phyloP scores from a whole-genome alignment of 2,888 invertebrate species.

The Helobdella robusta region DNA sequence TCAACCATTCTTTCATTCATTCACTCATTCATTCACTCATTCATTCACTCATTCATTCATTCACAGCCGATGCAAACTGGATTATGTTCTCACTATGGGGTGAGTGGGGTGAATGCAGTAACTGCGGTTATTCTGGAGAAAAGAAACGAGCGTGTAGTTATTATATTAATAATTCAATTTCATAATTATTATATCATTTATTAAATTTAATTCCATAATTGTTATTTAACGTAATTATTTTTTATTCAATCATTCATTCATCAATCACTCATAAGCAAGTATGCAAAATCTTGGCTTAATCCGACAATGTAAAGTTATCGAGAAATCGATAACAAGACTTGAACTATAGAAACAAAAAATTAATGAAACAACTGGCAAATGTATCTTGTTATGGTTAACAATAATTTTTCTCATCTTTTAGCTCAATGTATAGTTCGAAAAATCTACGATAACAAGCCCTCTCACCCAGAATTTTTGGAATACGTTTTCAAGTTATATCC shows the following conservation, averaged over 20 bases:
- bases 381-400: too few relatives aligned
- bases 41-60: too few relatives aligned
- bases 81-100: slow-evolving; percentile 13
- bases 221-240: too few relatives aligned
- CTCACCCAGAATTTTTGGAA: slow-evolving; percentile 13
- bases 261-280: background rate
- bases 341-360: too few relatives aligned
- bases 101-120: slow-evolving; percentile 16
- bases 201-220: too few relatives aligned
- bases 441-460: slow-evolving; percentile 1
- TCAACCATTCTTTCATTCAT: too few relatives aligned
- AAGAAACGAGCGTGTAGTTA: slow-evolving; percentile 19
- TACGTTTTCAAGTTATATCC: slow-evolving; percentile 21
- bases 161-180: too few relatives aligned
- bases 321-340: too few relatives aligned
- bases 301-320: background rate
- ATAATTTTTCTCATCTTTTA: too few relatives aligned
- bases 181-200: too few relatives aligned
- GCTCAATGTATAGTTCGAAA: slow-evolving; percentile 19
- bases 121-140: slow-evolving; percentile 21
- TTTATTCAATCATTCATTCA: background rate
- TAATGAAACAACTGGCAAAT: too few relatives aligned
- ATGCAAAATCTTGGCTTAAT: background rate
- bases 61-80: slow-evolving; percentile 22
- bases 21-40: too few relatives aligned